A percentile compares a stretch with the other conserved stretches of the same genome.
phyloP scores from a whole-genome alignment of 2,888 invertebrate species.

The Conistra vaccinii region DNA sequence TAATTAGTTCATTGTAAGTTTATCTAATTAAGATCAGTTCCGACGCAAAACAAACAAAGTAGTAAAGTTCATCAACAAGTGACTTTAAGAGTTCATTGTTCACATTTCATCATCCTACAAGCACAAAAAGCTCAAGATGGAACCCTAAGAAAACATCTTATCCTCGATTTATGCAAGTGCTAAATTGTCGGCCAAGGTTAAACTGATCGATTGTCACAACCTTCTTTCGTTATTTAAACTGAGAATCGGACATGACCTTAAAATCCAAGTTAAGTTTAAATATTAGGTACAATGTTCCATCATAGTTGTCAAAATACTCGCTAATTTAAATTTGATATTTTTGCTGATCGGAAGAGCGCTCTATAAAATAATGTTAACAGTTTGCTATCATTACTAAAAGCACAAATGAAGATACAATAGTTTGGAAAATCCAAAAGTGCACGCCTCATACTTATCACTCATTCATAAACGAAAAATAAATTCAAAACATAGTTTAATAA shows the following conservation, averaged over 20 bases:
- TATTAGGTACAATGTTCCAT: conserved; percentile 4
- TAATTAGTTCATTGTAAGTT: neutral
- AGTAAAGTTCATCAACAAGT: conserved; percentile 3
- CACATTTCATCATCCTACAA: neutral
- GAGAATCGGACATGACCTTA: conserved; percentile 7
- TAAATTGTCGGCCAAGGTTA: conserved; percentile 36
- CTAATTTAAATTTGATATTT: neutral
- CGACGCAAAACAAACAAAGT: neutral
- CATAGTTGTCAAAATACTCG: conserved; percentile 2
- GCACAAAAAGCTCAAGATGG: conserved; percentile 3
- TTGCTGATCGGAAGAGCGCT: neutral
- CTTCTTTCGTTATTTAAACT: conserved; percentile 30
- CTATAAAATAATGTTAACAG: neutral
- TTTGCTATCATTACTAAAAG: conserved; percentile 5
- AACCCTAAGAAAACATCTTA: conserved; percentile 24
- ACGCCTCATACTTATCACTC: too few species aligned
- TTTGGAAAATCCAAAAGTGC: too few species aligned
- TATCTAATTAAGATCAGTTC: neutral
- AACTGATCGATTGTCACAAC: conserved; percentile 38
- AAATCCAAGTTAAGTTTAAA: conserved; percentile 5
- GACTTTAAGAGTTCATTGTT: neutral
- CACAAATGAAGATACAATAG: conserved; percentile 6
- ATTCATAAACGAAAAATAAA: too few species aligned
- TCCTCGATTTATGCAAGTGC: conserved; percentile 8
- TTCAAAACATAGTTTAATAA: too few species aligned